phyloP scores from a whole-genome alignment of 2,797 vertebrate genomes.

The Scolopax bukidnonensis region DNA sequence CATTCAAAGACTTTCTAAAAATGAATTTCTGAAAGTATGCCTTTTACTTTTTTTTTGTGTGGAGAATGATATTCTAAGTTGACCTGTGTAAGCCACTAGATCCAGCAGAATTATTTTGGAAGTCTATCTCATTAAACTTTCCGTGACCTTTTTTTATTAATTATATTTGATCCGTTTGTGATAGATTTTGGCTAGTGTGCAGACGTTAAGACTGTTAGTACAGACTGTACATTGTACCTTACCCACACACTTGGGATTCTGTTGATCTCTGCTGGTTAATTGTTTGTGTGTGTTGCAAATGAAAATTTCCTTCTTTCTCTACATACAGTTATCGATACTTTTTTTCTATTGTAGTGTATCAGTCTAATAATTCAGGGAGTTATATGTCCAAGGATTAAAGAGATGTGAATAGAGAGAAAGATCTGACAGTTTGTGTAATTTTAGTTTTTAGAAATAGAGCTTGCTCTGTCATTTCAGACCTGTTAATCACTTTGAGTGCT shows the following conservation, averaged over 20 bases:
- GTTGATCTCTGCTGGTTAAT: background rate
- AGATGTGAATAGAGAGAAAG: background rate
- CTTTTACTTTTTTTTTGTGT: background rate
- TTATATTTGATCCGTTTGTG: background rate
- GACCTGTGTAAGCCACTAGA: background rate
- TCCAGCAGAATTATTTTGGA: background rate
- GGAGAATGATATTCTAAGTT: background rate
- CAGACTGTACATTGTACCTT: background rate
- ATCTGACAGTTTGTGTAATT: background rate
- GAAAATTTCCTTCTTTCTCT: background rate
- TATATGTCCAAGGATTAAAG: background rate
- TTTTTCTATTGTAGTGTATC: background rate
- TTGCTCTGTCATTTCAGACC: background rate
- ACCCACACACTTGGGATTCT: background rate
- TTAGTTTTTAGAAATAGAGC: background rate
- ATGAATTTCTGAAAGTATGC: background rate
- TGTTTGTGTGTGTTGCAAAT: background rate
- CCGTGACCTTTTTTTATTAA: background rate
- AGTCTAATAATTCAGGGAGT: background rate
- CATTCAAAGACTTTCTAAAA: background rate
- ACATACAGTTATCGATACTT: background rate
- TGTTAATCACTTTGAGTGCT: background rate
- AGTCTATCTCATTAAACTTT: background rate
- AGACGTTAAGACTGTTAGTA: background rate
- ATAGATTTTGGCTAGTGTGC: background rate